Evolutionary conservation across 2,797 vertebrate species (phyloP).

Genomic region (Artibeus jamaicensis): DNA sequence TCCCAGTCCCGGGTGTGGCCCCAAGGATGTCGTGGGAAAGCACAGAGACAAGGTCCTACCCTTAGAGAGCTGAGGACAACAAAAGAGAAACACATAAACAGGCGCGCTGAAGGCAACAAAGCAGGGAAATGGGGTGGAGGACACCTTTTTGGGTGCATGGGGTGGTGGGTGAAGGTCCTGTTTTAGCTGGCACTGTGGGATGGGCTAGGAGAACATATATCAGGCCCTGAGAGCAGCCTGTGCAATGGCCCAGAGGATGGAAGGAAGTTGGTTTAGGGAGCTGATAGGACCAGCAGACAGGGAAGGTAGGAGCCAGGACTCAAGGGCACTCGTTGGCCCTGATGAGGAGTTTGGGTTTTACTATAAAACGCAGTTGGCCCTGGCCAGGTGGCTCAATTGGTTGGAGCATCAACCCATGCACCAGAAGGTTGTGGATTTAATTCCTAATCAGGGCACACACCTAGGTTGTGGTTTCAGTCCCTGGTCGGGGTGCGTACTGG

Average conservation of each 20-base stretch:
- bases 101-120: neutral
- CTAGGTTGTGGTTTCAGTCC: neutral
- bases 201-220: neutral
- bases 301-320: neutral
- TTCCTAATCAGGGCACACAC: neutral
- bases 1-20: neutral
- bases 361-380: too few species aligned
- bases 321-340: neutral
- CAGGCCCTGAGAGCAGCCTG: neutral
- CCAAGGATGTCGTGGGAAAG: neutral
- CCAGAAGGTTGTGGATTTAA: neutral
- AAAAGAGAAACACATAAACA: too few species aligned
- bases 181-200: neutral
- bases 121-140: neutral
- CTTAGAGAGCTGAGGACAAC: neutral
- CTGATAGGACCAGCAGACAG: too few species aligned
- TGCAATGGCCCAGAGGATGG: neutral
- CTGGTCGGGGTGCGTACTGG: neutral
- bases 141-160: rapidly evolving
- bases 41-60: neutral
- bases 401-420: neutral
- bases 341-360: neutral
- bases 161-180: rapidly evolving
- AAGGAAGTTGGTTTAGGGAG: neutral
- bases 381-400: neutral